Base-by-base conservation (phyloP, 2,888 invertebrate species). In the Dorcus parallelipipedus region DNA sequence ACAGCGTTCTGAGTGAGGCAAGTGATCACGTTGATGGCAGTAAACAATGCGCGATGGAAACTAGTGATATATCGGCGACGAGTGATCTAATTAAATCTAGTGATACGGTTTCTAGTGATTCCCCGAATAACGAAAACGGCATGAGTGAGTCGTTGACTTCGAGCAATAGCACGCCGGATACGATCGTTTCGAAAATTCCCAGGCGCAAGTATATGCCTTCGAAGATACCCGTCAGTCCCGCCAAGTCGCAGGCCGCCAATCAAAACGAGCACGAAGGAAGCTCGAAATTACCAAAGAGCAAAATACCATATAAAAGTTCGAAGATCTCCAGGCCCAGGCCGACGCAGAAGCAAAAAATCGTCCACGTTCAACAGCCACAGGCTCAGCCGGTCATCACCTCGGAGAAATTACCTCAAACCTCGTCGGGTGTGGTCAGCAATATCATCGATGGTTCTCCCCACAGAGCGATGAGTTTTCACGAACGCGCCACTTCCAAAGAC, bases 401-500 rank as follows among this genome's bases (percentile, higher is more conserved):
- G 9, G 78, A 78, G 60, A 68, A 71, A 56, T 68, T 77, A 52
- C 77, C 77, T 3, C 76, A 75, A 59, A 71, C 73, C 52, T 65
- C 73, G 0, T 73, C 76, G 0, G 77, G 76, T 3, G 71, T 73
- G 9, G 67, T 77, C 9, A 75, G 76, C 63, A 76, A 76, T 61
- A 77, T 79, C 9, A 78, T 79, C 38, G 78, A 78, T 52, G 85
- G 84, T 58, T 79, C 79, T 1, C 79, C 79, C 1, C 77, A 82
- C 67, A 80, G 87, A 67, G 84, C 84, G 7, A 76, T 88, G 58
- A 87, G 88, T 77, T 89, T 89, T 71, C 88, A 88, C 69, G 88
- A 89, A 71, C 82, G 86, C 61, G 88, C 89, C 9, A 88, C 89
- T 40, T 88, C 88, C 45, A 89, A 89, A 72, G 89, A 89, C 73